Conservation (phyloP, 2,888 invertebrate species). For the Agrenia bidenticulata region DNA sequence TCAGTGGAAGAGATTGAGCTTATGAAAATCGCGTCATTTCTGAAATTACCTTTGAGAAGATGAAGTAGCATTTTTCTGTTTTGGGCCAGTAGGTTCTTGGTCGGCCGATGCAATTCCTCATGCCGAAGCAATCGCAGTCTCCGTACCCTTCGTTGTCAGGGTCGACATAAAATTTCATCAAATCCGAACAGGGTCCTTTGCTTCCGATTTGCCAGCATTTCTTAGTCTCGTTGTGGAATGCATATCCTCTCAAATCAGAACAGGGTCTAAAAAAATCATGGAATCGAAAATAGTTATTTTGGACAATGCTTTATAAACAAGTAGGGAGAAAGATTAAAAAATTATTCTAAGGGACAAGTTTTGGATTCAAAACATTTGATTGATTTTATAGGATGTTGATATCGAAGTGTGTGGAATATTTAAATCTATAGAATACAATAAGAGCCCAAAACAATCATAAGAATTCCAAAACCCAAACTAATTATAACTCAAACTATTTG, state of each 20-base stretch:
- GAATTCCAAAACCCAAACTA: too few species aligned
- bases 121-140: conserved; percentile 37
- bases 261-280: conserved; percentile 32
- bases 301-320: too few species aligned
- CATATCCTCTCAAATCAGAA: conserved; percentile 35
- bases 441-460: too few species aligned
- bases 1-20: neutral
- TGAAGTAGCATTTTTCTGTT: conserved; percentile 36
- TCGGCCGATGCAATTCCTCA: conserved; percentile 39
- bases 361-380: too few species aligned
- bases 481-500: too few species aligned
- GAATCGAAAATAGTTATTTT: too few species aligned
- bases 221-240: conserved; percentile 37
- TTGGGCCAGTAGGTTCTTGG: conserved; percentile 36
- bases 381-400: too few species aligned
- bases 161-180: conserved; percentile 39
- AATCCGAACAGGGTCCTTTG: conserved; percentile 35
- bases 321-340: too few species aligned
- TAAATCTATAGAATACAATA: too few species aligned
- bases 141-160: conserved; percentile 42
- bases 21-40: too few species aligned
- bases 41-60: conserved; percentile 32
- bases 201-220: conserved; percentile 37
- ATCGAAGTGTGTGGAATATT: too few species aligned
- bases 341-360: too few species aligned